Percentiles rank a stretch among this genome's conserved stretches.
These are phyloP conservation scores for Sciurus niger DNA, from an alignment of 2,113 vertebrate genomes.

Conservation along the genomic window DNA sequence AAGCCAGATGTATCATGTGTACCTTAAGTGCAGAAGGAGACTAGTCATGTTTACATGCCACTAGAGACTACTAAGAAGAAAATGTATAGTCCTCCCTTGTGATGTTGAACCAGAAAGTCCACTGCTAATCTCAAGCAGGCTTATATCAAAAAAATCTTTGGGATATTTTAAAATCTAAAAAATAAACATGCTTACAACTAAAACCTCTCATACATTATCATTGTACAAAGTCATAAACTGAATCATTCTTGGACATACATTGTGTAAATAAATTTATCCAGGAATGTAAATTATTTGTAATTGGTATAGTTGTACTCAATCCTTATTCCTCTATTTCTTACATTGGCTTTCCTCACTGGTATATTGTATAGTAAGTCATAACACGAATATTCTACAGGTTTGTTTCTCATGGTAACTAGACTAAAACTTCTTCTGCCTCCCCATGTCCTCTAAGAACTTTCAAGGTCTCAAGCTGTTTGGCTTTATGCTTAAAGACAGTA, in stretches of 20 bases:
- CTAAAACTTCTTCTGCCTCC: neutral
- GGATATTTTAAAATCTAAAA: constrained; percentile 34
- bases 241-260: neutral
- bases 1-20: neutral
- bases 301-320: constrained; percentile 36
- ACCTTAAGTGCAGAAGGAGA: neutral
- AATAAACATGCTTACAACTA: neutral
- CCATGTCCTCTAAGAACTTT: neutral
- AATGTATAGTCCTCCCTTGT: neutral
- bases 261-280: constrained; percentile 52
- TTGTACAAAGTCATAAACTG: neutral
- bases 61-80: neutral
- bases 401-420: neutral
- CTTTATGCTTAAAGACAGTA: constrained; percentile 9
- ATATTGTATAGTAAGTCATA: neutral
- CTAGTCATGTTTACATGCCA: neutral
- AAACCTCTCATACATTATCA: neutral
- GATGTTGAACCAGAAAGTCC: constrained; percentile 35
- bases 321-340: neutral
- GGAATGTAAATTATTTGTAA: neutral
- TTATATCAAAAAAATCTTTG: neutral
- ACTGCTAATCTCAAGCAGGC: constrained; percentile 23
- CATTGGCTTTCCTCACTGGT: neutral
- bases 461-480: neutral
- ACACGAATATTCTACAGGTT: neutral